phyloP scores from a whole-genome alignment of 2,888 invertebrate genomes.

The Drosophila conformis region DNA sequence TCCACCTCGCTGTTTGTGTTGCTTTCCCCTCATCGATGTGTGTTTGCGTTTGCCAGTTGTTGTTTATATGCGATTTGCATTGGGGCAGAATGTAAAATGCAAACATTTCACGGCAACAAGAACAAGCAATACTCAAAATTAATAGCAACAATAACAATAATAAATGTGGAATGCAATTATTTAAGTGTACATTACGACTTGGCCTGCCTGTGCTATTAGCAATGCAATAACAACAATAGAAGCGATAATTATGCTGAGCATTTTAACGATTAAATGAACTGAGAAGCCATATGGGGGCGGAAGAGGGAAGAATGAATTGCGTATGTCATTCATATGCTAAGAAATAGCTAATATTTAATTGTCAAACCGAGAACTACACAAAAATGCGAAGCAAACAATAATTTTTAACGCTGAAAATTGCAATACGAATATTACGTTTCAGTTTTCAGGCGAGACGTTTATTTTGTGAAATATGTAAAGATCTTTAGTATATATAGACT shows the following conservation, averaged over 20 bases:
- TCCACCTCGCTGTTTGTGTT: slow-evolving; percentile 17
- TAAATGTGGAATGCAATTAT: slow-evolving; percentile 60
- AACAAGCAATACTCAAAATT: slow-evolving; percentile 19
- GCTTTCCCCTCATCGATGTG: neutral
- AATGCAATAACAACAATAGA: slow-evolving; percentile 42
- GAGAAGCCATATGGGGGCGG: slow-evolving; percentile 1
- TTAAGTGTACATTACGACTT: slow-evolving; percentile 53
- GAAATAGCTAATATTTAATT: slow-evolving; percentile 39
- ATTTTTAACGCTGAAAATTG: slow-evolving; percentile 29
- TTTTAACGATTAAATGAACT: slow-evolving; percentile 68
- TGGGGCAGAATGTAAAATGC: slow-evolving; percentile 48
- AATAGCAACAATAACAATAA: slow-evolving; percentile 42
- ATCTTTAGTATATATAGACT: slow-evolving; percentile 1
- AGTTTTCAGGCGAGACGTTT: slow-evolving; percentile 10
- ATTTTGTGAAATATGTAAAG: neutral
- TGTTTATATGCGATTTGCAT: slow-evolving; percentile 56
- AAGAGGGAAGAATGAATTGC: neutral
- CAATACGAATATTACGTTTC: slow-evolving; percentile 39
- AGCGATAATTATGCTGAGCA: slow-evolving; percentile 64
- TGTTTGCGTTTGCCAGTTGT: slow-evolving; percentile 39
- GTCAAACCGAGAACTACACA: slow-evolving; percentile 16
- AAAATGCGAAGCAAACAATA: neutral
- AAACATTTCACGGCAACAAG: slow-evolving; percentile 42
- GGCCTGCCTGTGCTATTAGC: slow-evolving; percentile 17
- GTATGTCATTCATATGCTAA: slow-evolving; percentile 25